Base-by-base conservation (phyloP, 2,797 vertebrate genomes). In the Delichon dasypus region DNA sequence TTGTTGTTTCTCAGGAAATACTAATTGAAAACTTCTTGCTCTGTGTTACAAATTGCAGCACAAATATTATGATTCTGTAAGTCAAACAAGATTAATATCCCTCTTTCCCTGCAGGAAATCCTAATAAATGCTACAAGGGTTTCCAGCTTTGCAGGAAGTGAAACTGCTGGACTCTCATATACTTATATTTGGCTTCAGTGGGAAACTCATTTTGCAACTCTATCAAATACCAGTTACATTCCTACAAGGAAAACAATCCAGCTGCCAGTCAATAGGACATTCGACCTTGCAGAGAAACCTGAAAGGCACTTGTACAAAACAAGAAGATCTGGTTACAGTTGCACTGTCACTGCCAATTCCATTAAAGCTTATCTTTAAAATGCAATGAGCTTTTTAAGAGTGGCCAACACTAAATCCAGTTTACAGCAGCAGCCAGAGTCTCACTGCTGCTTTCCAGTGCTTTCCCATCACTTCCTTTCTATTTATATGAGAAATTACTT, bases 281-380 rank as follows among this genome's bases (percentile, higher is more conserved):
- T 75, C 53, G 91, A 93, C 92, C 94, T 96, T 95, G 83, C 19
- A 74, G 53, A 96, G 89, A 81, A 86, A 88, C 89, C 74, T 90
- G n/a, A 89, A 95, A 95, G 85, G 90, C 91, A 74, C 58, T 73
- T 44, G 90, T 29, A 58, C 88, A 94, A 95, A 97, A 95, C 74
- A 97, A 93, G 36, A 77, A 66, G 85, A 95, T 85, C 91, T 82
- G 51, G 51, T 96, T 95, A 90, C 89, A 83, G 47, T 48, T 61
- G 57, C 61, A 75, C 60, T 93, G 54, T 68, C 72, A 29, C 30
- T 94, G 60, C 87, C 91, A 76, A 68, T 45, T 4, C 79, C 67
- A 82, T 85, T 88, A 83, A 80, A 53, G 36, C 82, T 97, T 93
- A 95, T 94, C 66, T 94, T 96, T 84, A 92, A 87, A 68, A 57